These are phyloP conservation scores for Hydropsyche tenuis DNA, from an alignment of 1,140 invertebrate genomes.

Conservation along the genomic window DNA sequence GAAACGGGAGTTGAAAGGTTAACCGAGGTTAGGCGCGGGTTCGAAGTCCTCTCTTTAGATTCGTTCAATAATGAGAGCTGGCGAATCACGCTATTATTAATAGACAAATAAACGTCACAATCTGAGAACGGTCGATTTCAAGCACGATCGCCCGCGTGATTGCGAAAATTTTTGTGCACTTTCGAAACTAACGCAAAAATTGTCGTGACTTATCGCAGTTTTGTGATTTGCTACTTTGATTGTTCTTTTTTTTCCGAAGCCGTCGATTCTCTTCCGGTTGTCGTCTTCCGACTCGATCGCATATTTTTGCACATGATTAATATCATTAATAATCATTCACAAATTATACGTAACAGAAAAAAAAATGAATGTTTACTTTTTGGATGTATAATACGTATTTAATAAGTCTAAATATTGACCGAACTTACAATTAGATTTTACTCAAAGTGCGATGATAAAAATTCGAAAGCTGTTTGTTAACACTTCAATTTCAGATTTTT, in stretches of 20 bases:
- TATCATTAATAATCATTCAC: too few relatives aligned
- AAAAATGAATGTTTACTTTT: too few relatives aligned
- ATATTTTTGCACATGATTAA: too few relatives aligned
- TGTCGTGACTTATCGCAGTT: constrained; percentile 15
- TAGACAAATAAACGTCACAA: not conserved
- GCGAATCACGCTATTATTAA: not conserved
- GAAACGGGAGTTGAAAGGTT: constrained; percentile 14
- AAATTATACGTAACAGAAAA: too few relatives aligned
- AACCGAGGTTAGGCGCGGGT: constrained; percentile 14
- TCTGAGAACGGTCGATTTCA: not conserved
- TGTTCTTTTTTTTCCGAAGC: not conserved
- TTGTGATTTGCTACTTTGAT: not conserved
- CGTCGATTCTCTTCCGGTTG: too few relatives aligned
- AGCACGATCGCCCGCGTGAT: not conserved
- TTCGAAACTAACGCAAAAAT: constrained; percentile 14
- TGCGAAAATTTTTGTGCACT: constrained; percentile 12
- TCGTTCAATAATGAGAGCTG: too few relatives aligned
- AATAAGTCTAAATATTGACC: too few relatives aligned
- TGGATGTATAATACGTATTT: too few relatives aligned
- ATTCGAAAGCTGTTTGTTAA: too few relatives aligned
- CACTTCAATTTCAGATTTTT: too few relatives aligned
- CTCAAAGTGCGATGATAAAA: too few relatives aligned
- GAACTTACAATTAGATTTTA: too few relatives aligned
- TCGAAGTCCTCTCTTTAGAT: not conserved
- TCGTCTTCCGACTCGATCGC: not conserved